phyloP scores from a whole-genome alignment of 2,113 vertebrate genomes.

The Catharus fuscescens region DNA sequence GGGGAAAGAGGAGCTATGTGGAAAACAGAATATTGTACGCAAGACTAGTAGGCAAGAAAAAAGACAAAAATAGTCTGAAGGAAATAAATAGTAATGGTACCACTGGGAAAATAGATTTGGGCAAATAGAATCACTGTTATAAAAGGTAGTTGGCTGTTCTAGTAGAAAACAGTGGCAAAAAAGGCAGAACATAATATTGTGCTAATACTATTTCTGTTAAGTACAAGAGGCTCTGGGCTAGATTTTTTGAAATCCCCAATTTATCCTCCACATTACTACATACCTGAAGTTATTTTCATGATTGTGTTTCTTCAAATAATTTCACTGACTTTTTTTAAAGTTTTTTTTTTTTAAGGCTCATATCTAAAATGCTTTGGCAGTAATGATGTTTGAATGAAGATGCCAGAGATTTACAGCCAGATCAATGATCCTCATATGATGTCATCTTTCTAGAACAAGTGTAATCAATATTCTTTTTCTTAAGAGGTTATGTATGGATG shows the following conservation, averaged over 20 bases:
- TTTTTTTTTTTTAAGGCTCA: background rate
- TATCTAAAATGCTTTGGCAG: background rate
- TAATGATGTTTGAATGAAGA: background rate
- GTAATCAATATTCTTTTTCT: background rate
- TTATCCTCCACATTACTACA: background rate
- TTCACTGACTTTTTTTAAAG: background rate
- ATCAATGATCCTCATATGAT: background rate
- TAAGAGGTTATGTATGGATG: background rate
- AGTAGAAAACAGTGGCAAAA: background rate
- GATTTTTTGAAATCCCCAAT: background rate
- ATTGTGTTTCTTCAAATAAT: background rate
- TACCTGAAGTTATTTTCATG: background rate
- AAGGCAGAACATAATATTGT: background rate
- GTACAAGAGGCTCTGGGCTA: too few species aligned
- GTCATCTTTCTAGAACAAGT: background rate
- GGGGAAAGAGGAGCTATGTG: background rate
- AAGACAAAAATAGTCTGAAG: background rate
- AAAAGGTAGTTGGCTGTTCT: background rate
- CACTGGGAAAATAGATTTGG: background rate
- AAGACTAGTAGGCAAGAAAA: background rate
- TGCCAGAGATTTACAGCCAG: background rate
- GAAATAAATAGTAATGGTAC: background rate
- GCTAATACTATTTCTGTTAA: background rate
- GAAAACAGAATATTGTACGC: background rate
- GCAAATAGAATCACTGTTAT: background rate